Conservation (phyloP, 1,140 invertebrate genomes). For the Triops longicaudatus region DNA sequence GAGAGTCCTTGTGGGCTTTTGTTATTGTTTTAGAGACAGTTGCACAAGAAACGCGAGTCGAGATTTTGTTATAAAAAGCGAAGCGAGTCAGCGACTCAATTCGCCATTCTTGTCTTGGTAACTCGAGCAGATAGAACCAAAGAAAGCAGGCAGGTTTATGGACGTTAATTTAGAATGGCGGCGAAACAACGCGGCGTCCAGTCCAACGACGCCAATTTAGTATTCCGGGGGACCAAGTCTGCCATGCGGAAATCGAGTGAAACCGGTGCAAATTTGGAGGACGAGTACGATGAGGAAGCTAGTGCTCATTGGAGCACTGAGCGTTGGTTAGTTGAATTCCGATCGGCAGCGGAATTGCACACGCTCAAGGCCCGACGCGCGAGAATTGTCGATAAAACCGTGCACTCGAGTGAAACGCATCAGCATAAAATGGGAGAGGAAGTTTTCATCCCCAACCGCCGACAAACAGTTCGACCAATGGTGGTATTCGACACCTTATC, state of each 20-base stretch:
- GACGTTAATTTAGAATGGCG: neutral
- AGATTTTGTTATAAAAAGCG: neutral
- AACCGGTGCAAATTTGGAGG: neutral
- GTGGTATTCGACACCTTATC: neutral
- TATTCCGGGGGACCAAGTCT: neutral
- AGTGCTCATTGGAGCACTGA: neutral
- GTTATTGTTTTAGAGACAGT: too few species aligned
- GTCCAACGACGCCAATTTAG: neutral
- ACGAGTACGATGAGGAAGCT: neutral
- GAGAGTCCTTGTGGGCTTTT: too few species aligned
- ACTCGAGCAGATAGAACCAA: neutral
- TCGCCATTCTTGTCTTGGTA: neutral
- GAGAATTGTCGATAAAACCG: neutral
- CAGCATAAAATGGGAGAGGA: neutral
- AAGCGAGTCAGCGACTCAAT: neutral
- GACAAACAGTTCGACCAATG: neutral
- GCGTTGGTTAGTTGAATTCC: constrained; percentile 10
- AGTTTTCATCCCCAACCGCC: neutral
- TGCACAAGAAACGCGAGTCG: neutral
- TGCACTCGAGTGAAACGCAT: neutral
- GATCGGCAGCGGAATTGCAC: neutral
- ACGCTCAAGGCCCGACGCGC: neutral
- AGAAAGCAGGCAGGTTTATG: neutral
- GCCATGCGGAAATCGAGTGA: neutral
- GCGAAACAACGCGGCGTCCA: neutral